Evolutionary conservation across 2,113 vertebrate genomes (phyloP), one percentile per base, ranked within the genome.

Genomic region (Morone saxatilis): DNA sequence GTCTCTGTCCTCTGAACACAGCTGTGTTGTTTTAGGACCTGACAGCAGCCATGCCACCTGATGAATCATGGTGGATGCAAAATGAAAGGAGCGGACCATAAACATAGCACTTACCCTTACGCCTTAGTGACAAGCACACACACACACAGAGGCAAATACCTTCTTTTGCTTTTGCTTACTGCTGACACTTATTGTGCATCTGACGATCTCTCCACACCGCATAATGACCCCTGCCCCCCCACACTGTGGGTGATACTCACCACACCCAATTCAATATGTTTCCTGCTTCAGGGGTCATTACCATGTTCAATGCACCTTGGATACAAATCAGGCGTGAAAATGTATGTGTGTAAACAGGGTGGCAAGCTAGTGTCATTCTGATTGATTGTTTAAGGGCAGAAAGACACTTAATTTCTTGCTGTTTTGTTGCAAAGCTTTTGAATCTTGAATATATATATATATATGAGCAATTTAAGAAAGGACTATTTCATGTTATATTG

Each of bases 11-110:
- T 84, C 61, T 65, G 62, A 73, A 48, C 91, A 91, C 94, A 96
- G 92, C 92, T 97, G 94, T 91, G 93, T 91, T 94, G 88, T 90
- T 96, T 97, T 95, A 96, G 91, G 90, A 88, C 92, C 71, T 94
- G 94, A 94, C 93, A 92, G 91, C 91, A 85, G 92, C 88, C 51
- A 56, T 95, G 93, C 94, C 93, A 94, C 92, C 89, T 93, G 94
- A 95, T 95, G 94, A 95, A 95, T 95, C 91, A 93, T 86, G 81
- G 82, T 76, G 80, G 92, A 92, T 73, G 48, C 57, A 85, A 81
- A 84, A 82, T 71, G 71, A 76, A 85, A 82, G 69, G 12, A 89
- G 60, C 11, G 17, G 48, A 65, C 47, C 61, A 43, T 62, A 76
- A 88, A 87, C 73, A 82, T 85, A 80, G 83, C 75, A 77, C 83